Conservation (phyloP, 1,140 invertebrate species). For the Aphaenogaster rudis region DNA sequence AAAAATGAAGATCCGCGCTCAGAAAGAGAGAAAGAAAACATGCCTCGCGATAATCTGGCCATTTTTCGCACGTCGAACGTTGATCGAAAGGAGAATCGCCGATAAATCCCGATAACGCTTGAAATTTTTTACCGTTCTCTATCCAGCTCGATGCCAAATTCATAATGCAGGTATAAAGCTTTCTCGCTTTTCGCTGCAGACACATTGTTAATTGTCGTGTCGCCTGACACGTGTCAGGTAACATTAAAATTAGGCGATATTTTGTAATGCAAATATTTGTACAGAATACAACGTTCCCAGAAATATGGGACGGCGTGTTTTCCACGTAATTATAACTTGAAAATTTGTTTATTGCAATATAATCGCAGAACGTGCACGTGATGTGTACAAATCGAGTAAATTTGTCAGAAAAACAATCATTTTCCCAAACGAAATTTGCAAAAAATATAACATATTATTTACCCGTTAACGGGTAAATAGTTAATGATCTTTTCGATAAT, state of each 20-base stretch:
- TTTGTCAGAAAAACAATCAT: background rate
- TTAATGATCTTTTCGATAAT: background rate
- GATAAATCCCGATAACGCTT: conserved; percentile 16
- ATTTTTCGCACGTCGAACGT: conserved; percentile 8
- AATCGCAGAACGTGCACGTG: background rate
- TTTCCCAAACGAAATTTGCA: background rate
- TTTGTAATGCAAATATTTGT: conserved; percentile 20
- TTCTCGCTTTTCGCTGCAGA: background rate
- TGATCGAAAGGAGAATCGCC: background rate
- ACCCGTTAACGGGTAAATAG: background rate
- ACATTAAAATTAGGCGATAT: conserved; percentile 26
- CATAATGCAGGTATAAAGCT: background rate
- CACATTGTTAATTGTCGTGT: background rate
- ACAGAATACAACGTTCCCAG: background rate
- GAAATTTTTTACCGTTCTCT: background rate
- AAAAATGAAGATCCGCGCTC: background rate
- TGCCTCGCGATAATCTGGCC: background rate
- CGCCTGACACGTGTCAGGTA: background rate
- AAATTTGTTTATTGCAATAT: background rate
- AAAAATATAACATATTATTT: background rate
- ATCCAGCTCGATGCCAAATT: background rate
- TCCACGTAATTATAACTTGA: conserved; percentile 5
- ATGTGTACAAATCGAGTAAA: background rate
- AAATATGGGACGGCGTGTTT: background rate
- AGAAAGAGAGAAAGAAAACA: conserved; percentile 2